phyloP scores from a whole-genome alignment of 2,888 invertebrate species.

The Chesias legatella region DNA sequence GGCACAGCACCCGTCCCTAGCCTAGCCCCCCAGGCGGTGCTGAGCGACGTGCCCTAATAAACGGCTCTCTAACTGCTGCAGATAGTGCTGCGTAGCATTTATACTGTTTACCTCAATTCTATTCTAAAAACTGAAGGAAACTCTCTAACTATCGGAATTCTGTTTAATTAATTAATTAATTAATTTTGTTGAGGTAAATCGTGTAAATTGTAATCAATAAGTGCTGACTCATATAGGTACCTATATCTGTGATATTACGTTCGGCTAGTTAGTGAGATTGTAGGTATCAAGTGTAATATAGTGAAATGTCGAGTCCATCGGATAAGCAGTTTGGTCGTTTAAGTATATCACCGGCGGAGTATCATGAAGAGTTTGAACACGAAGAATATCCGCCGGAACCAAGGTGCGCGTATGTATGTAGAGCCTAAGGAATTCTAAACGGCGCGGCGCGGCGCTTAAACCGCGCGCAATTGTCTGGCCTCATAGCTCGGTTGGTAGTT shows the following conservation, averaged over 20 bases:
- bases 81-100: constrained; percentile 4
- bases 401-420: constrained; percentile 65
- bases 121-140: constrained; percentile 1
- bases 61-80: constrained; percentile 7
- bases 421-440: background rate
- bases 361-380: constrained; percentile 87
- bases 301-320: constrained; percentile 73
- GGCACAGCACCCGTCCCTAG: background rate
- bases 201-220: no score
- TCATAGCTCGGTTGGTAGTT: no score
- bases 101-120: constrained; percentile 1
- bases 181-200: no score
- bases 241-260: no score
- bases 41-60: constrained; percentile 7
- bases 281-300: constrained; percentile 21
- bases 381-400: constrained; percentile 80
- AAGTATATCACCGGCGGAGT: constrained; percentile 85
- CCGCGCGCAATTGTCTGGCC: no score
- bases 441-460: no score
- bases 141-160: no score
- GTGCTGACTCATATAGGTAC: no score
- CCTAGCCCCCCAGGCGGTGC: no score
- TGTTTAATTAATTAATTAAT: no score
- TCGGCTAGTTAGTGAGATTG: no score
- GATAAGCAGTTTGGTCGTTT: constrained; percentile 86